These are phyloP conservation scores for Cryptotis parvus DNA, from an alignment of 2,113 vertebrate species.

Conservation along the genomic window DNA sequence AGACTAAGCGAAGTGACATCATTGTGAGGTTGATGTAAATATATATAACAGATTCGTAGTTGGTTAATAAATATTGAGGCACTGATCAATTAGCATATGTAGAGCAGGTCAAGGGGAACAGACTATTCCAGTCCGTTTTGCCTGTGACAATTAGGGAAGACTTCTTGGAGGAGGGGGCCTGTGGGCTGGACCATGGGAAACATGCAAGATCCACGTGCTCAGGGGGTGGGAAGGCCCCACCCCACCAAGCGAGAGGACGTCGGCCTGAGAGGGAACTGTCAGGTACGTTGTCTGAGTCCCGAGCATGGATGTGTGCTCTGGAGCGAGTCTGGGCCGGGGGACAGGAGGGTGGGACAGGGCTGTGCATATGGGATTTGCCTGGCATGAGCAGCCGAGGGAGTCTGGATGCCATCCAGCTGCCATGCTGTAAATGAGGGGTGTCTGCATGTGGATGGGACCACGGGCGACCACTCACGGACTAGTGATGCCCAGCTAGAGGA, in stretches of 20 bases:
- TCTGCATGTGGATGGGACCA: too few species aligned
- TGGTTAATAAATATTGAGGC: too few species aligned
- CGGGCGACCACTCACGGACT: too few species aligned
- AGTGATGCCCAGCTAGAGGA: not conserved
- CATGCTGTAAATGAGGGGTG: too few species aligned
- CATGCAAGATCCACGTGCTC: not conserved
- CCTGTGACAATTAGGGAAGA: not conserved
- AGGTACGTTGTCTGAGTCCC: not conserved
- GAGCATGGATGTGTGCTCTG: not conserved
- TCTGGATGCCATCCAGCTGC: too few species aligned
- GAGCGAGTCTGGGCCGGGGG: not conserved
- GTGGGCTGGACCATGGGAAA: not conserved
- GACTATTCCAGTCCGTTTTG: too few species aligned
- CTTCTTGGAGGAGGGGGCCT: not conserved
- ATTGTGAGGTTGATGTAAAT: not conserved
- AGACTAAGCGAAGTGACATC: too few species aligned
- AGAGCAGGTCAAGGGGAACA: not conserved
- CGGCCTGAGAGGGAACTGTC: not conserved
- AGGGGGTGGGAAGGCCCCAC: not conserved
- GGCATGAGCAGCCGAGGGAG: too few species aligned
- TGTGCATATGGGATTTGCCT: too few species aligned
- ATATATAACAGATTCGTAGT: too few species aligned
- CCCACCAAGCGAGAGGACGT: not conserved
- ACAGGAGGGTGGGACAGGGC: too few species aligned
- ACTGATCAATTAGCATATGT: too few species aligned